A percentile compares a stretch with the other conserved stretches of the same genome.
phyloP scores from a whole-genome alignment of 2,113 vertebrate species.

The Pollimyrus isidori region DNA sequence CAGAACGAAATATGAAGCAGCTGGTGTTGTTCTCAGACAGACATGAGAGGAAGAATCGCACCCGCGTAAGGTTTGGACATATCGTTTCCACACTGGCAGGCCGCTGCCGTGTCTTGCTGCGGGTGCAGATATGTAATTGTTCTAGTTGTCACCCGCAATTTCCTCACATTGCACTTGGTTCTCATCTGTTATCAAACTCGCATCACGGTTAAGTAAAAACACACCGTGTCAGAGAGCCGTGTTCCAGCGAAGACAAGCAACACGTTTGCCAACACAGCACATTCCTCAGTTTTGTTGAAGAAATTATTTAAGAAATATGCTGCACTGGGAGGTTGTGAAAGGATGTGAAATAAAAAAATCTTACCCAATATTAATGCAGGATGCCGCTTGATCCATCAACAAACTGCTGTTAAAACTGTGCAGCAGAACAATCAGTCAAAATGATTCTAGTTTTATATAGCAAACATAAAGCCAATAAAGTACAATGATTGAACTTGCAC shows the following conservation, averaged over 20 bases:
- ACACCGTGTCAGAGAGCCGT: not conserved
- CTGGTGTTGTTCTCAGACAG: not conserved
- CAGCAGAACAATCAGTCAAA: not conserved
- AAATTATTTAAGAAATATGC: not conserved
- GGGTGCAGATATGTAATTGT: not conserved
- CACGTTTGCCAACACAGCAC: not conserved
- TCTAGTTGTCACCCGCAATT: not conserved
- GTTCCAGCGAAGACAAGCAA: not conserved
- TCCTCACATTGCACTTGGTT: not conserved
- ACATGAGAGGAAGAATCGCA: not conserved
- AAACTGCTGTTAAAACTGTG: not conserved
- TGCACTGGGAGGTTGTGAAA: not conserved
- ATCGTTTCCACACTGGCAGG: not conserved
- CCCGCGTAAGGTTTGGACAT: not conserved
- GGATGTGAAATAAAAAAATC: not conserved
- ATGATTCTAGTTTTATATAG: not conserved
- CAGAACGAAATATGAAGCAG: not conserved
- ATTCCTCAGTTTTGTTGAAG: not conserved
- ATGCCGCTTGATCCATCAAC: not conserved
- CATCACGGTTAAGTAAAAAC: not conserved
- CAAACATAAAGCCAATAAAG: not conserved
- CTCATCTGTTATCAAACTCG: not conserved
- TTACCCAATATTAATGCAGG: not conserved
- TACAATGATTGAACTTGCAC: not conserved
- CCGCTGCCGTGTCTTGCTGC: not conserved